These are phyloP conservation scores for Drosophila sechellia DNA, from an alignment of 1,140 invertebrate species.

Conservation along the genomic window DNA sequence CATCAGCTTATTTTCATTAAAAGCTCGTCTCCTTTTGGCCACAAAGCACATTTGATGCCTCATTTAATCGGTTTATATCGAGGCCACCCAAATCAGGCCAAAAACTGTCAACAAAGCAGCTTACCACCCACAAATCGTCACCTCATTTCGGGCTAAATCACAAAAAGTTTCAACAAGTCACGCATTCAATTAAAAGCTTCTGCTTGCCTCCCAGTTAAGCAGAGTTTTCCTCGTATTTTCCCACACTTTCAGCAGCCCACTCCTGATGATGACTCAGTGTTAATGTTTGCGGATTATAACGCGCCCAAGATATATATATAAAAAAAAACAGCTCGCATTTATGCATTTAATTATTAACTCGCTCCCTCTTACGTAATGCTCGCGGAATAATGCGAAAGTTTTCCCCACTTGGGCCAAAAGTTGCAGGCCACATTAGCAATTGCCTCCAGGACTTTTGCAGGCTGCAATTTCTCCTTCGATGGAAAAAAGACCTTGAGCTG, in stretches of 20 bases:
- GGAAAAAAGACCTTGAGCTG: conserved; percentile 14
- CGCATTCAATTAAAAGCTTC: conserved; percentile 76
- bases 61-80: conserved; percentile 63
- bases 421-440: conserved; percentile 72
- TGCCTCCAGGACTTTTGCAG: conserved; percentile 50
- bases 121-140: conserved; percentile 22
- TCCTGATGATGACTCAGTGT: conserved; percentile 21
- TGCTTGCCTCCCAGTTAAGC: conserved; percentile 9
- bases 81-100: conserved; percentile 14
- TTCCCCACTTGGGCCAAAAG: conserved; percentile 31
- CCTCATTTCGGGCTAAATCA: conserved; percentile 53
- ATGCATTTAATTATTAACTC: conserved; percentile 76
- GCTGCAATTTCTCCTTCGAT: conserved; percentile 15
- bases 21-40: conserved; percentile 22
- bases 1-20: conserved; percentile 40
- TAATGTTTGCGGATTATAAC: conserved; percentile 69
- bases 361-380: conserved; percentile 8
- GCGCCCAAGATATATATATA: conserved; percentile 4
- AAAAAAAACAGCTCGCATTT: conserved; percentile 24
- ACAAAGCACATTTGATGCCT: conserved; percentile 46
- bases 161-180: conserved; percentile 79
- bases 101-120: conserved; percentile 50
- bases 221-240: not conserved
- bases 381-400: conserved; percentile 39
- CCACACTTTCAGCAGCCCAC: not conserved